These are phyloP conservation scores for Lycaon pictus DNA, from an alignment of 2,113 vertebrate species.

Conservation along the genomic window DNA sequence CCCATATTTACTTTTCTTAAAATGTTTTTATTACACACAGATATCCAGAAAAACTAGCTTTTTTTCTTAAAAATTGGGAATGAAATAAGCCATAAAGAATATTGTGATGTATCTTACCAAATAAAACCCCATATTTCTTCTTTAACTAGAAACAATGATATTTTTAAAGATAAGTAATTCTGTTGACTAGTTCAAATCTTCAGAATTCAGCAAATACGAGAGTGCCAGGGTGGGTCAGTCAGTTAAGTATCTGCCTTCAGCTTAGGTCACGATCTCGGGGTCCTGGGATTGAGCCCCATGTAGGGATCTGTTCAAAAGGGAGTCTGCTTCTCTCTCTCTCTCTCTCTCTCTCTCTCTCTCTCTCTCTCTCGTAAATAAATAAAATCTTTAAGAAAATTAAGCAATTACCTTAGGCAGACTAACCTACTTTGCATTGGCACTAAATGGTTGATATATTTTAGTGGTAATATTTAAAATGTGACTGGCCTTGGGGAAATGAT, in stretches of 20 bases:
- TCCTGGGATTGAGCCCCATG: background rate
- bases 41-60: background rate
- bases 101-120: constrained; percentile 25
- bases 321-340: background rate
- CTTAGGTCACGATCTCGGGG: background rate
- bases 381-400: background rate
- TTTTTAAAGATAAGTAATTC: background rate
- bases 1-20: background rate
- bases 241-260: background rate
- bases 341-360: background rate
- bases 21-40: background rate
- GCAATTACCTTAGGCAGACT: background rate
- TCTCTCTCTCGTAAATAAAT: background rate
- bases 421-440: background rate
- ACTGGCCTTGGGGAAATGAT: constrained; percentile 55
- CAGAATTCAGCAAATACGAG: background rate
- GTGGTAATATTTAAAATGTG: constrained; percentile 39
- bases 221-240: background rate
- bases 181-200: background rate
- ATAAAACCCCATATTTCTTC: constrained; percentile 11
- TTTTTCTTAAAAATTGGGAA: background rate
- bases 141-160: background rate
- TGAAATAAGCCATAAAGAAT: background rate
- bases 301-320: background rate
- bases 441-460: background rate